phyloP scores from a whole-genome alignment of 1,140 invertebrate genomes.

The Laupala kohalensis region DNA sequence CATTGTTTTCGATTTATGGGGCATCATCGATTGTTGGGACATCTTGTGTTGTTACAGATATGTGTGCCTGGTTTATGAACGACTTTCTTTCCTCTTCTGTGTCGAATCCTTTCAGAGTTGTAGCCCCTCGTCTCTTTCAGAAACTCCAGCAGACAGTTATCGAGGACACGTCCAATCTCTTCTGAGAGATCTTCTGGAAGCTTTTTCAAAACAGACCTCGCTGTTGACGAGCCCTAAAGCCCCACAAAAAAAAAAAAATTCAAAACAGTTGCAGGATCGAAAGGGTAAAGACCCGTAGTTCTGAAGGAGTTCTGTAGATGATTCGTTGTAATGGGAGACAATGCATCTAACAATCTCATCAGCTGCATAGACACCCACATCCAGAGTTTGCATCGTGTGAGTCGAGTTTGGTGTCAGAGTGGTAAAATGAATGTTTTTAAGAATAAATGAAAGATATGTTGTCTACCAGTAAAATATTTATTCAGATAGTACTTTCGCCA shows the following conservation, averaged over 20 bases:
- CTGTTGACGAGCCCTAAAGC: too few relatives aligned
- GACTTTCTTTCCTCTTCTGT: conserved; percentile 1
- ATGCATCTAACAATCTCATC: background rate
- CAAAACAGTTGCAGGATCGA: background rate
- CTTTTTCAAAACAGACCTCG: background rate
- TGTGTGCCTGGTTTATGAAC: background rate
- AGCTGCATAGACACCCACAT: background rate
- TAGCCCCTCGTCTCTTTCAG: background rate
- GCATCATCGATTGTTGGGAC: too few relatives aligned
- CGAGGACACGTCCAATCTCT: background rate
- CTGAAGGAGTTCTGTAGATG: background rate
- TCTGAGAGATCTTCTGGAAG: background rate
- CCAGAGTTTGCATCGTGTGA: too few relatives aligned
- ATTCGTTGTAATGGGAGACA: too few relatives aligned
- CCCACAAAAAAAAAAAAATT: too few relatives aligned
- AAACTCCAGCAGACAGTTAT: background rate
- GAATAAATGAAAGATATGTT: too few relatives aligned
- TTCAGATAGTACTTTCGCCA: too few relatives aligned
- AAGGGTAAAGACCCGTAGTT: too few relatives aligned
- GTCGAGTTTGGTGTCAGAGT: too few relatives aligned
- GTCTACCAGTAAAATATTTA: too few relatives aligned
- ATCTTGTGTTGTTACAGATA: background rate
- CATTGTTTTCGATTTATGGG: too few relatives aligned
- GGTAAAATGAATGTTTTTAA: too few relatives aligned
- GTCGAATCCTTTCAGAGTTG: background rate